Evolutionary conservation across 2,797 vertebrate genomes (phyloP).

Genomic region (Alosa sapidissima): DNA sequence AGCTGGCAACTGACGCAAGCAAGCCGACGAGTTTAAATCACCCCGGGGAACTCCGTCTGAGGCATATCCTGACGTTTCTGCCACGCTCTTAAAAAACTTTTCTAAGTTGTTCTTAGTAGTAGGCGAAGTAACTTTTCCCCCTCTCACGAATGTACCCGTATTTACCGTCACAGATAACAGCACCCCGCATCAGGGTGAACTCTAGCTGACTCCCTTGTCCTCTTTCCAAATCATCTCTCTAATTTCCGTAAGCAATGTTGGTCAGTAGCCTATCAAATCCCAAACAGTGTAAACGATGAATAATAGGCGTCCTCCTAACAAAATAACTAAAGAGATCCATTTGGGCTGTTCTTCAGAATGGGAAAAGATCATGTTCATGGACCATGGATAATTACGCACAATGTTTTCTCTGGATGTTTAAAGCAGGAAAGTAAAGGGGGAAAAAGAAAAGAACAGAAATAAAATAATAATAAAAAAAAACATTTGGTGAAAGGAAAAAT

Average conservation of each 20-base stretch:
- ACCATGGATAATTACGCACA: too few relatives aligned
- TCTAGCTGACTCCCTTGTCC: neutral
- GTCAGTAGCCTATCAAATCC: too few relatives aligned
- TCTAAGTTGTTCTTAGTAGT: too few relatives aligned
- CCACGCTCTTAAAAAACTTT: too few relatives aligned
- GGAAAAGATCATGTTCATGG: too few relatives aligned
- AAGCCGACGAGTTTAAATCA: neutral
- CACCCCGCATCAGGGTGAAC: neutral
- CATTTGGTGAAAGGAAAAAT: neutral
- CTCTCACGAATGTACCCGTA: too few relatives aligned
- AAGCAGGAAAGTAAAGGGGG: neutral
- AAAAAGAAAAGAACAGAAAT: neutral
- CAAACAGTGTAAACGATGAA: too few relatives aligned
- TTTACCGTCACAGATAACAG: too few relatives aligned
- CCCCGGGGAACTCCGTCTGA: neutral
- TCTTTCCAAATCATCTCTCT: neutral
- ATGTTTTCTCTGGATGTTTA: too few relatives aligned
- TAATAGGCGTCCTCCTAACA: too few relatives aligned
- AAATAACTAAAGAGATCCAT: neutral
- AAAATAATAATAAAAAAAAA: neutral
- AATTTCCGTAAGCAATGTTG: neutral
- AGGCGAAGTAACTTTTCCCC: too few relatives aligned
- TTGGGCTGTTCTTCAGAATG: too few relatives aligned
- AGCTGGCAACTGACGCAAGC: neutral
- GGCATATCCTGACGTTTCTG: neutral